A percentile compares a stretch with the other conserved stretches of the same genome.
These are phyloP conservation scores for Zaprionus lineosus DNA, from an alignment of 2,888 invertebrate genomes.

Conservation along the genomic window DNA sequence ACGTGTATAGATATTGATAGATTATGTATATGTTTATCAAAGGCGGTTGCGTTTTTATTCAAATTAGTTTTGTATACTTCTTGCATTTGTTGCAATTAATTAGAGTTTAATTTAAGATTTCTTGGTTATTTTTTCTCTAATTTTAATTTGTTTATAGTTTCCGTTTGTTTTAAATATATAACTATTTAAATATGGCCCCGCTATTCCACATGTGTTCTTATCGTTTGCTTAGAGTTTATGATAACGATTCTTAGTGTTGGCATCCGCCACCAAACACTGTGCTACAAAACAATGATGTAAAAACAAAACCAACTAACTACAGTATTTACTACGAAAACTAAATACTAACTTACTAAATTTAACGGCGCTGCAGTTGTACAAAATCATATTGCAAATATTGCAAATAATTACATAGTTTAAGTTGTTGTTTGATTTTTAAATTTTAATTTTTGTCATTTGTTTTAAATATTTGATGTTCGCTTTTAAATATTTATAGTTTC, in stretches of 20 bases:
- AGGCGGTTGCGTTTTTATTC: conserved; percentile 68
- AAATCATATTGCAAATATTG: conserved; percentile 67
- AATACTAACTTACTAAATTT: conserved; percentile 42
- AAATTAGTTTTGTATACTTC: conserved; percentile 65
- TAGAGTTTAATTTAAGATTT: conserved; percentile 14
- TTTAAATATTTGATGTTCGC: conserved; percentile 29
- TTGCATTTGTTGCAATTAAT: conserved; percentile 22
- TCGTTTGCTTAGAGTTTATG: conserved; percentile 67
- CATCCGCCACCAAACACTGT: too few relatives aligned
- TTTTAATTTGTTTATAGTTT: conserved; percentile 47
- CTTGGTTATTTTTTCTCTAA: conserved; percentile 32
- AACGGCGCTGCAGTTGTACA: conserved; percentile 57
- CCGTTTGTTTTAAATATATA: too few relatives aligned
- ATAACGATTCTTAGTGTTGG: conserved; percentile 55
- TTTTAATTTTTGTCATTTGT: conserved; percentile 21
- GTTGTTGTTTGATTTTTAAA: conserved; percentile 1
- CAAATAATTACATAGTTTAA: conserved; percentile 37
- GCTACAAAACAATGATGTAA: conserved; percentile 35
- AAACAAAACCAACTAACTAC: conserved; percentile 30
- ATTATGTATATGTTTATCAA: conserved; percentile 71
- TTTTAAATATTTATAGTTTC: conserved; percentile 12
- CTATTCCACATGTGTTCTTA: conserved; percentile 82
- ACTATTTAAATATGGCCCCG: conserved; percentile 83
- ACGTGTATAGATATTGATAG: conserved; percentile 39
- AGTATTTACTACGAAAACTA: conserved; percentile 46